A percentile compares a stretch with the other conserved stretches of the same genome.
These are phyloP conservation scores for Stramonita haemastoma DNA, from an alignment of 2,888 invertebrate genomes.

Conservation along the genomic window DNA sequence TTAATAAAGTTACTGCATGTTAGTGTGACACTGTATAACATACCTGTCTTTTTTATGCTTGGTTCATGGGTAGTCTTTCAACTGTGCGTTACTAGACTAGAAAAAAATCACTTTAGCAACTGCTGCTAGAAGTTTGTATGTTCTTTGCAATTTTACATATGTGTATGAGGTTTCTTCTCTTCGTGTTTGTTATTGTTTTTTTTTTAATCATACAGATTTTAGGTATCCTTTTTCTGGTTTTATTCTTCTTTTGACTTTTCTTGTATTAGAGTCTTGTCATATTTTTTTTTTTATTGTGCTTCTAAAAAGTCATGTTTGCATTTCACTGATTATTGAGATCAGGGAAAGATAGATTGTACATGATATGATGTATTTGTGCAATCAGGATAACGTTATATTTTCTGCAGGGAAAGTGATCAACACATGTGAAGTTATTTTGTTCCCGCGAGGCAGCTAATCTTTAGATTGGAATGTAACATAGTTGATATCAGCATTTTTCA, in stretches of 20 bases:
- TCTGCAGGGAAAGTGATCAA: constrained; percentile 12
- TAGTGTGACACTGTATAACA: too few species aligned
- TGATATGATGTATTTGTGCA: not conserved
- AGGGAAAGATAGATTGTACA: constrained; percentile 7
- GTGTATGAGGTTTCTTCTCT: not conserved
- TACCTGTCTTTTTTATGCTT: not conserved
- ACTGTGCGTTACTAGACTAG: too few species aligned
- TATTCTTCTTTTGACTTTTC: not conserved
- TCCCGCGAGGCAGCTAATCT: not conserved
- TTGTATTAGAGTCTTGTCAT: not conserved
- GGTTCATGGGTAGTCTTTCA: too few species aligned
- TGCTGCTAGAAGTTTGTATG: too few species aligned
- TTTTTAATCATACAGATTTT: not conserved
- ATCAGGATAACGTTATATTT: not conserved
- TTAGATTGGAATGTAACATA: not conserved
- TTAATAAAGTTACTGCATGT: too few species aligned
- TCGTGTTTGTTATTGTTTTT: not conserved
- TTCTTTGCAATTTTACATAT: too few species aligned
- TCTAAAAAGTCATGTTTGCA: not conserved
- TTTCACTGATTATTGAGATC: not conserved
- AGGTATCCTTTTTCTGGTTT: not conserved
- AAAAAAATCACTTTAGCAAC: too few species aligned
- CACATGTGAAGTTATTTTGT: not conserved
- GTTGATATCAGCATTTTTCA: not conserved
- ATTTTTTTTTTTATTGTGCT: not conserved